Conservation (phyloP, 2,113 vertebrate genomes). For the Tautogolabrus adspersus region DNA sequence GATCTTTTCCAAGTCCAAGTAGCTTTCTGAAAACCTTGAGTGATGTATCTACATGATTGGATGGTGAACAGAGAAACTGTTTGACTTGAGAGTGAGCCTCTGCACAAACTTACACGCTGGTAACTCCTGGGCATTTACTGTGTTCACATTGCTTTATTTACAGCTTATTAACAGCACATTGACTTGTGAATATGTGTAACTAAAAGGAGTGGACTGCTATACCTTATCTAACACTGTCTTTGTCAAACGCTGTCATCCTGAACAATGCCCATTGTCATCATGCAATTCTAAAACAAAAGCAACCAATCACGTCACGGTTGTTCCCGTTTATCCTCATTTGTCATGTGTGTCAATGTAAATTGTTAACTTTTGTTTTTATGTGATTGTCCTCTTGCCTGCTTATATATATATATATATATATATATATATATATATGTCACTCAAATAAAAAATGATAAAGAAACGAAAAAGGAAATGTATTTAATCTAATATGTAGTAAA, state of each 20-base stretch:
- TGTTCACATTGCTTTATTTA: background rate
- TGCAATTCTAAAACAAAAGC: background rate
- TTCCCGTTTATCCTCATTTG: background rate
- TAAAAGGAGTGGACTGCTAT: background rate
- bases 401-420: too few relatives aligned
- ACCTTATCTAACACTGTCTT: background rate
- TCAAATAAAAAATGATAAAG: too few relatives aligned
- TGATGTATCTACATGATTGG: too few relatives aligned
- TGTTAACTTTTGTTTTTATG: too few relatives aligned
- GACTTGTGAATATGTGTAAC: background rate
- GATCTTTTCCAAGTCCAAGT: too few relatives aligned
- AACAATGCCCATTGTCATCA: background rate
- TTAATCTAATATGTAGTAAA: too few relatives aligned
- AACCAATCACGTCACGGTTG: background rate
- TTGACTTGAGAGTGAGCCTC: background rate
- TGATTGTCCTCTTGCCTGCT: too few relatives aligned
- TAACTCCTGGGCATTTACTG: background rate
- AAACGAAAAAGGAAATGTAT: too few relatives aligned
- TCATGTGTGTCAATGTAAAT: background rate
- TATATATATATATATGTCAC: too few relatives aligned
- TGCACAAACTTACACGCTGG: background rate
- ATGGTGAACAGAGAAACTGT: background rate
- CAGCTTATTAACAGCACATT: background rate
- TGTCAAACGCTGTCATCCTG: background rate
- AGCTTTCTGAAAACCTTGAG: too few relatives aligned